Evolutionary conservation across 2,888 invertebrate species (phyloP), one percentile per base, ranked within the genome.

Genomic region (Agriopis leucophaearia): DNA sequence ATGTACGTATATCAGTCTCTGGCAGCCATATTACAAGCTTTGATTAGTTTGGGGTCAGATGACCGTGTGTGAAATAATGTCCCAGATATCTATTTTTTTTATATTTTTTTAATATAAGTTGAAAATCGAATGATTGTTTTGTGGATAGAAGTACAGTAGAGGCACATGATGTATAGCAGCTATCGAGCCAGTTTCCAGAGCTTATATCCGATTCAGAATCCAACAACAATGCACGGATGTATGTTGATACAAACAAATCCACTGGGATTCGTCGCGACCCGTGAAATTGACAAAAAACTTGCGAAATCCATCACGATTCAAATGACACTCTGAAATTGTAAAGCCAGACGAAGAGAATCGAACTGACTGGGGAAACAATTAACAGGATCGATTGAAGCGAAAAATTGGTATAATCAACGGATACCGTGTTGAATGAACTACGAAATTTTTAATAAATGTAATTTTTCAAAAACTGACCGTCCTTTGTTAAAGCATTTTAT

Each of bases 291-390:
- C 89, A 91, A 91, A 91, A 91, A 91, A 87, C 87, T 88, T 88
- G 79, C 84, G 84, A 87, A 90, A 90, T 89, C 90, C 91, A 92
- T 92, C 92, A 91, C 92, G 89, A 90, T 88, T 90, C 91, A 91
- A 92, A 92, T 90, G 91, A 91, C 92, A 91, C 90, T 91, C 90
- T 89, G 87, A 88, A 91, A 91, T 89, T 91, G 92, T 89, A 90
- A 90, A 91, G 88, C 89, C 87, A 40, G 88, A 90, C 89, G 89
- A 88, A 87, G 89, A 84, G 89, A 88, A 88, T 88, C 85, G 87
- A 86, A 90, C 87, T 76, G 86, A 86, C 86, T 85, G 86, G 80
- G 86, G 88, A 92, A 92, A 91, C 92, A 91, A 91, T 92, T 91
- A 91, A 87, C 88, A 82, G 71, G 83, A 81, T 73, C 82, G 80